Evolutionary conservation across 2,888 invertebrate species (phyloP).

Genomic region (Hypolimnas misippus): DNA sequence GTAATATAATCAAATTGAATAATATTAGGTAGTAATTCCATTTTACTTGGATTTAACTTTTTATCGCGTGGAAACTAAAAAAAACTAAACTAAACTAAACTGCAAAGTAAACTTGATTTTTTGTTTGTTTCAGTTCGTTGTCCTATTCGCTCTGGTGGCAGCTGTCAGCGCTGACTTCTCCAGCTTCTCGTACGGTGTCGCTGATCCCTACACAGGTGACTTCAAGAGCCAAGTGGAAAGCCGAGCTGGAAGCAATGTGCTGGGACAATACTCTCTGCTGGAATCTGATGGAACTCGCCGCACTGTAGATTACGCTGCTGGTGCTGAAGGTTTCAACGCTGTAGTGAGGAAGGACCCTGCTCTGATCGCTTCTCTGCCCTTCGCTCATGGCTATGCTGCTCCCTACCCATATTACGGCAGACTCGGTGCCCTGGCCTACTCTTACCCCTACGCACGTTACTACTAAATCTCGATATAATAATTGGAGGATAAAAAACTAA

Average conservation of each 20-base stretch:
- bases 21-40: too few species aligned
- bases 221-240: constrained; percentile 81
- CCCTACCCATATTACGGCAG: constrained; percentile 42
- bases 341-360: constrained; percentile 80
- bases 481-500: constrained; percentile 3
- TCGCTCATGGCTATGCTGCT: constrained; percentile 46
- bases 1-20: too few species aligned
- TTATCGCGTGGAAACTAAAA: not conserved
- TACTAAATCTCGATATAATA: constrained; percentile 45
- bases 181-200: constrained; percentile 83
- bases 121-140: constrained; percentile 60
- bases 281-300: constrained; percentile 82
- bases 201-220: constrained; percentile 83
- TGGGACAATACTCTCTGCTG: constrained; percentile 81
- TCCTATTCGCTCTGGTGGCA: constrained; percentile 60
- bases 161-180: constrained; percentile 57
- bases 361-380: constrained; percentile 51
- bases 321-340: constrained; percentile 82
- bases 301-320: constrained; percentile 84
- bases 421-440: constrained; percentile 42
- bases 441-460: constrained; percentile 53
- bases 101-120: not conserved
- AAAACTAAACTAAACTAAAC: too few species aligned
- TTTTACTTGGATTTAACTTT: not conserved
- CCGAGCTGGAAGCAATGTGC: constrained; percentile 77